Evolutionary conservation across 2,888 invertebrate species (phyloP), one percentile per base, ranked within the genome.

Genomic region (Xanthia icteritia): DNA sequence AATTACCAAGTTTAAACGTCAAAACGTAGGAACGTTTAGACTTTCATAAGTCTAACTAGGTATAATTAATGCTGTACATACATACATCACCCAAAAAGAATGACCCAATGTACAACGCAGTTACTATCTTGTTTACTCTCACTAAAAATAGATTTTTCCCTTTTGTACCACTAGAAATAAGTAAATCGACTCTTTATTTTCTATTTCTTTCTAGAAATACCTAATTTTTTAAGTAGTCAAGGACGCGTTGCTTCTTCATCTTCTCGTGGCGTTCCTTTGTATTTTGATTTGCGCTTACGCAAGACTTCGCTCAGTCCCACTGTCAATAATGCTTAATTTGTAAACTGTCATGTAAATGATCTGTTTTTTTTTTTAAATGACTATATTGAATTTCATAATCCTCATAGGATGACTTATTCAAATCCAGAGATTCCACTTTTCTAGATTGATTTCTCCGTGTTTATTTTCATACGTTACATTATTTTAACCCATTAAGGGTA

Each of bases 141-240:
- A 61, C 48, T 6, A 20, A 42, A 83, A 77, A n/a, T 20, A 0
- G 56, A n/a, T 15, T 48, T 31, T 63, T 83, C 51, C 61, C 5
- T 23, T 31, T 66, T 54, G 66, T 67, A 54, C 73, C 56, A 31
- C 2, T 42, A 31, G 15, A n/a, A n/a, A n/a, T n/a, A n/a, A n/a
- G n/a, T n/a, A n/a, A n/a, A n/a, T n/a, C n/a, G n/a, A n/a, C n/a
- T n/a, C n/a, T n/a, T n/a, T n/a, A n/a, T n/a, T n/a, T n/a, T n/a
- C n/a, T n/a, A n/a, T n/a, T n/a, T n/a, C n/a, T n/a, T n/a, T n/a
- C n/a, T n/a, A n/a, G n/a, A n/a, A n/a, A n/a, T n/a, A n/a, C n/a
- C n/a, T n/a, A n/a, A n/a, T n/a, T n/a, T 60, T n/a, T 68, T 11
- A 54, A n/a, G 3, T n/a, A 36, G 5, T 17, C 5, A 51, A 36